Evolutionary conservation across 2,797 vertebrate genomes (phyloP).

Genomic region (Dryobates pubescens): DNA sequence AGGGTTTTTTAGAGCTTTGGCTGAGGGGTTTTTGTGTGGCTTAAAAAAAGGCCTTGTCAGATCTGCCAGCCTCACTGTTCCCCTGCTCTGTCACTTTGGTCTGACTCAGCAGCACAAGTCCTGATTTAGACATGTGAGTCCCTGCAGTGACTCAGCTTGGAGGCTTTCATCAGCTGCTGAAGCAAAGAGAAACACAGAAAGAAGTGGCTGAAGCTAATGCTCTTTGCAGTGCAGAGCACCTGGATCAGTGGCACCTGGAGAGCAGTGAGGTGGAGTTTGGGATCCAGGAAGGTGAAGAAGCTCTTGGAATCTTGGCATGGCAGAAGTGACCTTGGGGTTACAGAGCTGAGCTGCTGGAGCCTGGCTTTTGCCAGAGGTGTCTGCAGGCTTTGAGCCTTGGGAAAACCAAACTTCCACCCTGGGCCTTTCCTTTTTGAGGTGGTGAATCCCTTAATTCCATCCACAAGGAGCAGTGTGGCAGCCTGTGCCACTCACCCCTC

Average conservation of each 20-base stretch:
- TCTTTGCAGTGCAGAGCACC: neutral
- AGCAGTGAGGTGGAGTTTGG: neutral
- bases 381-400: neutral
- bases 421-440: neutral
- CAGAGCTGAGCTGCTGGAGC: neutral
- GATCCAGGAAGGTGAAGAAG: neutral
- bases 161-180: neutral
- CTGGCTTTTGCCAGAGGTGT: neutral
- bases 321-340: neutral
- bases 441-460: neutral
- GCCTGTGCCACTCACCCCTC: neutral
- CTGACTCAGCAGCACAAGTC: constrained; percentile 63
- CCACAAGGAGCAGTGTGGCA: neutral
- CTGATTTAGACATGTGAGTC: neutral
- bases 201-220: neutral
- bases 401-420: neutral
- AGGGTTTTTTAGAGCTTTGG: no score
- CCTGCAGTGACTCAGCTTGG: constrained; percentile 51
- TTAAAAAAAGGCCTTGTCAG: neutral
- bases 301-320: fast-evolving
- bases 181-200: no score
- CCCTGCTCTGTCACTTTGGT: neutral
- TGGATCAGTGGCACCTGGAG: neutral
- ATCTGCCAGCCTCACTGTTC: neutral
- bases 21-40: neutral